phyloP scores from a whole-genome alignment of 2,888 invertebrate genomes.

The Microchrysa polita region DNA sequence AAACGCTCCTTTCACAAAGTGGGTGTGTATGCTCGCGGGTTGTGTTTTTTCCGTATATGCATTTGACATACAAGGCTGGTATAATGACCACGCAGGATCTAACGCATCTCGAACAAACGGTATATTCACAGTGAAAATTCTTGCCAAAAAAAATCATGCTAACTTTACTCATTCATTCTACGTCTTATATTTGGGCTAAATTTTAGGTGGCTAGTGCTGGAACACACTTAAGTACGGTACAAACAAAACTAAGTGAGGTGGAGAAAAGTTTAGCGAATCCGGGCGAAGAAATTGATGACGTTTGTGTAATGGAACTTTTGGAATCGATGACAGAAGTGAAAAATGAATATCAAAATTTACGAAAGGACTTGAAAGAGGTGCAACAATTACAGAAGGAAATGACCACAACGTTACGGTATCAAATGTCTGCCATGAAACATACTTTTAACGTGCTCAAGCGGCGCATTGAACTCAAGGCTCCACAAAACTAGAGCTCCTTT shows the following conservation, averaged over 20 bases:
- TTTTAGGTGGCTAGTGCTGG: slow-evolving; percentile 77
- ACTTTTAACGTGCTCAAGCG: slow-evolving; percentile 78
- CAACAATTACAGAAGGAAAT: slow-evolving; percentile 83
- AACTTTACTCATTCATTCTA: not conserved
- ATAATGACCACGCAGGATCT: slow-evolving; percentile 43
- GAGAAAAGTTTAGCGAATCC: slow-evolving; percentile 65
- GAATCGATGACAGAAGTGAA: slow-evolving; percentile 82
- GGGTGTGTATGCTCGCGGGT: slow-evolving; percentile 9
- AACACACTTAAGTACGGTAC: slow-evolving; percentile 76
- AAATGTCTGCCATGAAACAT: slow-evolving; percentile 73
- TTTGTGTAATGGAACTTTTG: slow-evolving; percentile 77
- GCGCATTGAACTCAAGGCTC: slow-evolving; percentile 69
- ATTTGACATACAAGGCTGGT: slow-evolving; percentile 7
- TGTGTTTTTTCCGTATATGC: not conserved
- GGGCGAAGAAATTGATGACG: slow-evolving; percentile 65
- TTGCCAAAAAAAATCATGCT: not conserved
- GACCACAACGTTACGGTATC: slow-evolving; percentile 76
- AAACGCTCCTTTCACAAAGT: not conserved
- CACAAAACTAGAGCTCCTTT: slow-evolving; percentile 53
- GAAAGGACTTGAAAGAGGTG: slow-evolving; percentile 81
- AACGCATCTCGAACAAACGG: slow-evolving; percentile 43
- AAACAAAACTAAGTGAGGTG: slow-evolving; percentile 77
- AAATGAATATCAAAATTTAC: slow-evolving; percentile 80
- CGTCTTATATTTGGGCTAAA: not conserved
- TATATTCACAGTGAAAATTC: not conserved